Evolutionary conservation across 1,140 invertebrate genomes (phyloP).

Genomic region (Drosophila murphyi): DNA sequence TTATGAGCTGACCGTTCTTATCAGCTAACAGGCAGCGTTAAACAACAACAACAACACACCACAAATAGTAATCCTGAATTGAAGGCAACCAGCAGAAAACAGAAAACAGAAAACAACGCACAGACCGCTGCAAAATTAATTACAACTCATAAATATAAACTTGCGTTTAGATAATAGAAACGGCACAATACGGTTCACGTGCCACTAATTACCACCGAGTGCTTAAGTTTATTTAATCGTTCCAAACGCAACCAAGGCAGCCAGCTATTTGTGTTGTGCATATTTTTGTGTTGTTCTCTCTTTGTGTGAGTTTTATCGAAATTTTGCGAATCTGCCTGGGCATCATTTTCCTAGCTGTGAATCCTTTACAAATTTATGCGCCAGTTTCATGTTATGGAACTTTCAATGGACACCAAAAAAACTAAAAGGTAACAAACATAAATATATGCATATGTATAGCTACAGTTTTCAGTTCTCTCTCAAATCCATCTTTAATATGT

Average conservation of each 20-base stretch:
- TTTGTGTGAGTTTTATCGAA: conserved; percentile 2
- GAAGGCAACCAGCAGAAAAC: background rate
- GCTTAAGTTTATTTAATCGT: conserved; percentile 46
- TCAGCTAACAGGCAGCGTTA: conserved; percentile 65
- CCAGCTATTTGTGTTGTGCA: conserved; percentile 1
- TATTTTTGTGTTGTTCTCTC: conserved; percentile 2
- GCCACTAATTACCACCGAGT: conserved; percentile 57
- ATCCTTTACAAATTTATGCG: conserved; percentile 81
- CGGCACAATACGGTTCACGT: conserved; percentile 54
- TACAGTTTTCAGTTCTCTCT: background rate
- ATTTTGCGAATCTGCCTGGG: conserved; percentile 64
- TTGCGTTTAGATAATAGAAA: conserved; percentile 38
- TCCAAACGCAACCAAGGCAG: too few species aligned
- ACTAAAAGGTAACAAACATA: conserved; percentile 70
- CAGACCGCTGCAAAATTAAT: conserved; percentile 46
- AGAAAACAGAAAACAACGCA: conserved; percentile 7
- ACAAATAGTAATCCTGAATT: conserved; percentile 33
- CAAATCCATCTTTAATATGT: conserved; percentile 5
- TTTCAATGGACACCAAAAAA: conserved; percentile 84
- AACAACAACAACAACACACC: conserved; percentile 9
- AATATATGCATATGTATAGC: too few species aligned
- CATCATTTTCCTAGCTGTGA: conserved; percentile 76
- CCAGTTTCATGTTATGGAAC: conserved; percentile 84
- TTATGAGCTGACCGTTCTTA: conserved; percentile 55
- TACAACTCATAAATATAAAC: conserved; percentile 67